Evolutionary conservation across 2,888 invertebrate species (phyloP).

Genomic region (Eledone cirrhosa): DNA sequence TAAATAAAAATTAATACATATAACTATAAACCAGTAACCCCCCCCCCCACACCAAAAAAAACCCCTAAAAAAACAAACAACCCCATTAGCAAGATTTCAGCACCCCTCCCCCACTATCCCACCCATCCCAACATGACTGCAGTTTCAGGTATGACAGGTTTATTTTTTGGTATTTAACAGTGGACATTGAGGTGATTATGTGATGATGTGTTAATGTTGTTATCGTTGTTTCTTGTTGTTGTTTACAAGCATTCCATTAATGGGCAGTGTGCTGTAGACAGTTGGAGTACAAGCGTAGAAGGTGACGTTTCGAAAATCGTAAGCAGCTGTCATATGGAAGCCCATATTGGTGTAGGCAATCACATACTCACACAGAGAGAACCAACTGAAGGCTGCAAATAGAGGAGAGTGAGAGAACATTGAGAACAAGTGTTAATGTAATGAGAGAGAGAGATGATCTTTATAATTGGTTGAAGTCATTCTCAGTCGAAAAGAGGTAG

Average conservation of each 20-base stretch:
- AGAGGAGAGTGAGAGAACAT: constrained; percentile 35
- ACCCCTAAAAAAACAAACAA: no score
- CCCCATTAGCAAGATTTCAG: no score
- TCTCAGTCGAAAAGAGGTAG: no score
- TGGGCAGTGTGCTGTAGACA: not conserved
- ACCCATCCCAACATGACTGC: no score
- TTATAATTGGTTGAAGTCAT: not conserved
- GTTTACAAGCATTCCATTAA: constrained; percentile 26
- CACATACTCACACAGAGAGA: constrained; percentile 91
- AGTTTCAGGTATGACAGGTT: no score
- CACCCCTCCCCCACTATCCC: no score
- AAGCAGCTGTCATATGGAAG: constrained; percentile 86
- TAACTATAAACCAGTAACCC: no score
- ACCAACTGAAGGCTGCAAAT: constrained; percentile 88
- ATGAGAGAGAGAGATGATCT: not conserved
- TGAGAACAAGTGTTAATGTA: not conserved
- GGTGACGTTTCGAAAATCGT: constrained; percentile 74
- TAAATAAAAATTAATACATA: no score
- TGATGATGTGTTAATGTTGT: not conserved
- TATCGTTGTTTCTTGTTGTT: constrained; percentile 27
- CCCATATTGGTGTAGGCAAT: constrained; percentile 92
- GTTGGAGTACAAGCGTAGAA: constrained; percentile 35
- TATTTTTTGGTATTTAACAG: no score
- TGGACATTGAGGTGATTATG: no score
- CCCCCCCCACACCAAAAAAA: no score